Base-by-base conservation (phyloP, 2,113 vertebrate genomes). In the Synchiropus splendidus region DNA sequence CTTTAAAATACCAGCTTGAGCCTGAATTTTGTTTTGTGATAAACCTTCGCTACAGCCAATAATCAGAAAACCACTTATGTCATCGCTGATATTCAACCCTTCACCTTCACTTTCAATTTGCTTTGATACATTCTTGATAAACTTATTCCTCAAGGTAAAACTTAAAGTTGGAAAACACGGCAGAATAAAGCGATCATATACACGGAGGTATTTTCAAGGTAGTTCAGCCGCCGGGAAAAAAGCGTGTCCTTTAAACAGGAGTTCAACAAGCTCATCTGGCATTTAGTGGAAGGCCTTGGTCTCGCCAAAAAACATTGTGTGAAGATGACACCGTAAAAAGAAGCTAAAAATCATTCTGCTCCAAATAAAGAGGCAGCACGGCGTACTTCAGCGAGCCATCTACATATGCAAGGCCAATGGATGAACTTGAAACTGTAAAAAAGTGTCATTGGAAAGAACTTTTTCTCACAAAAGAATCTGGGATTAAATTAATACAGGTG, bases 281-380 rank as follows among this genome's bases (percentile, higher is more conserved):
- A 40, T 41, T 63, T 49, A 39, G 55, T 30, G 15, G 21, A 27
- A 58, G 58, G 16, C 54, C 51, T 39, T 56, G 58, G 50, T 42
- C 61, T 62, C 59, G 62, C 54, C 17, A 56, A 37, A 43, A 39
- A 47, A 48, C 62, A 71, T 66, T 45, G 55, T 50, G 48, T 59
- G 55, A 52, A 56, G 55, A 33, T 16, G 48, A 46, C 33, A 48
- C 30, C 46, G 51, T 62, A 55, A 51, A 56, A 39, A 39, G 39
- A 55, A 27, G 21, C 21, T 17, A 27, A 30, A 61, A 48, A 60
- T 35, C 16, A 36, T 46, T 42, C 36, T 40, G 40, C 38, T 48
- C 48, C 43, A 59, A 58, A 66, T 48, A 38, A 55, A 47, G 40
- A 55, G 51, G 54, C 47, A 54, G 53, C 38, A 47, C 50, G 41